These are phyloP conservation scores for Agrypnia vestita DNA, from an alignment of 1,140 invertebrate species.

Conservation along the genomic window DNA sequence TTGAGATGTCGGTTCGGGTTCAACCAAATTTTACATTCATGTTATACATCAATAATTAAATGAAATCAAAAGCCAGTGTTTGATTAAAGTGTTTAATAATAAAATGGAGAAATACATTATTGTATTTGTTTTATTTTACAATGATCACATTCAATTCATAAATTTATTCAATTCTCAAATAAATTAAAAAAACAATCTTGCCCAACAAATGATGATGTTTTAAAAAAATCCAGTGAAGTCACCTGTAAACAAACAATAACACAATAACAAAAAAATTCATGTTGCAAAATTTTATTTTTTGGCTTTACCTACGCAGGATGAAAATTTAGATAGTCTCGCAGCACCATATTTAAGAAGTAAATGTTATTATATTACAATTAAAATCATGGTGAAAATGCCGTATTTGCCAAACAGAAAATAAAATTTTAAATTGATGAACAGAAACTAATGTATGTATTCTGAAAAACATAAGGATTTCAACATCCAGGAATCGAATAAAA, in stretches of 20 bases:
- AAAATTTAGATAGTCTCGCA: no score
- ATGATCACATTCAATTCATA: slow-evolving; percentile 16
- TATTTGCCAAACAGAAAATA: no score
- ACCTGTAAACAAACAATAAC: slow-evolving; percentile 38
- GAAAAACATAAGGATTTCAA: no score
- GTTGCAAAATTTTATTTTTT: not conserved
- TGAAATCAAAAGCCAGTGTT: slow-evolving; percentile 1
- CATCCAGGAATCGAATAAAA: no score
- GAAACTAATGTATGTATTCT: no score
- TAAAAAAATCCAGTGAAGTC: slow-evolving; percentile 3
- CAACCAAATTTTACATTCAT: no score
- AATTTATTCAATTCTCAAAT: slow-evolving; percentile 8
- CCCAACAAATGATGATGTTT: slow-evolving; percentile 3
- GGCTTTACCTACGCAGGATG: no score
- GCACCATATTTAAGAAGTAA: no score
- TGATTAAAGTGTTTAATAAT: slow-evolving; percentile 32
- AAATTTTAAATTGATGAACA: no score
- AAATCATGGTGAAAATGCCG: no score
- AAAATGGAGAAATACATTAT: slow-evolving; percentile 13
- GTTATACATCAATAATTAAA: not conserved
- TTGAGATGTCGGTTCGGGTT: no score
- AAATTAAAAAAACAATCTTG: slow-evolving; percentile 30
- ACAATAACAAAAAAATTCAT: slow-evolving; percentile 12
- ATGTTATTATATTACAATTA: no score
- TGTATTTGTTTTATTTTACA: slow-evolving; percentile 41